A percentile compares a stretch with the other conserved stretches of the same genome.
Evolutionary conservation across 92 coral and sea anemone species (phyloP).

Genomic region (Meandrina meandrites): DNA sequence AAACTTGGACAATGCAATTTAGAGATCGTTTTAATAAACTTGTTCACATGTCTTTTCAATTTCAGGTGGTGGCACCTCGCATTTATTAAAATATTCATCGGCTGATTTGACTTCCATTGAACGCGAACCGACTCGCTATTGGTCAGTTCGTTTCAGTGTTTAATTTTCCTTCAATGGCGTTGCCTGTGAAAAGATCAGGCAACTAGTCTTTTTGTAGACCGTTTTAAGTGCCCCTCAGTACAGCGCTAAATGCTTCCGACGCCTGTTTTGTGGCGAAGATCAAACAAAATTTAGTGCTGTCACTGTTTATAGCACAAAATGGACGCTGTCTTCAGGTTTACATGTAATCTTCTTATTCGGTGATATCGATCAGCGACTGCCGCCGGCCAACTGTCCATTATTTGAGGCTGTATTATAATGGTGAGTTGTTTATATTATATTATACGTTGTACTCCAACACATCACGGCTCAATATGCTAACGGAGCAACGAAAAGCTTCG

Average conservation of each 20-base stretch:
- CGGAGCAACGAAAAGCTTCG: not conserved
- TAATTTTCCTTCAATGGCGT: constrained; percentile 13
- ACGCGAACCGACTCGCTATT: not conserved
- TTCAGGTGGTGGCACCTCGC: constrained; percentile 32
- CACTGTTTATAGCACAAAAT: not conserved
- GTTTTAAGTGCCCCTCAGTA: constrained; percentile 1
- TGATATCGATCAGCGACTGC: not conserved
- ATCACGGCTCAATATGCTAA: not conserved
- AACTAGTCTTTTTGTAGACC: not conserved
- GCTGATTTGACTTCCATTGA: not conserved
- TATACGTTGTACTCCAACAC: too few relatives aligned
- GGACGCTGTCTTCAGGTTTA: not conserved
- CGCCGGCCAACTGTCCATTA: constrained; percentile 13
- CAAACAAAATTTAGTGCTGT: not conserved
- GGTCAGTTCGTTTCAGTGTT: not conserved
- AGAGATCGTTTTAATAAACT: constrained; percentile 3
- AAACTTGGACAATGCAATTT: constrained; percentile 12
- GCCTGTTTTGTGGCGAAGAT: constrained; percentile 2
- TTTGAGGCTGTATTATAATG: constrained; percentile 18
- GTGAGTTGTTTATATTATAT: constrained; percentile 32
- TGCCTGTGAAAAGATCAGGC: constrained; percentile 5
- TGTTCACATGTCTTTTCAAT: not conserved
- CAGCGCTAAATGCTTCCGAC: not conserved
- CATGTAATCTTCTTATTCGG: not conserved
- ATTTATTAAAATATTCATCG: constrained; percentile 35